Evolutionary conservation across 2,113 vertebrate species (phyloP).

Genomic region (Chaetodon auriga): DNA sequence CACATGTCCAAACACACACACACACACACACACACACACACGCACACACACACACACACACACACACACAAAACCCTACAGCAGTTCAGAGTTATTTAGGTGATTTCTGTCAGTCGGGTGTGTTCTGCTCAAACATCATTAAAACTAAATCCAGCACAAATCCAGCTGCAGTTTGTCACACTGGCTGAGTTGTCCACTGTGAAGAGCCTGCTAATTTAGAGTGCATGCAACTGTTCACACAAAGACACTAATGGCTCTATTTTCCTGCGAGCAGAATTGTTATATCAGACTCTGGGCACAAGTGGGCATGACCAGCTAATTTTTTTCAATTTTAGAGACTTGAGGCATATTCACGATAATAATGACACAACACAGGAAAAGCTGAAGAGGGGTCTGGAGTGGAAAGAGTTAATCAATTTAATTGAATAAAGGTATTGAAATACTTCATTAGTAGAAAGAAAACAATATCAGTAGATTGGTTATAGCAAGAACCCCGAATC

Average conservation of each 20-base stretch:
- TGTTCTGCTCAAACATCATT: conserved; percentile 70
- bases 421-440: too few species aligned
- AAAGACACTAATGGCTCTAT: conserved; percentile 25
- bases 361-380: background rate
- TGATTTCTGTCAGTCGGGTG: conserved; percentile 43
- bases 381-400: background rate
- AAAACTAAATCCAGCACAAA: conserved; percentile 48
- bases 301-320: conserved; percentile 6
- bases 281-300: conserved; percentile 16
- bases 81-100: conserved; percentile 43
- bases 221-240: conserved; percentile 29
- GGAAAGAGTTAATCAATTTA: background rate
- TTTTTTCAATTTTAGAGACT: conserved; percentile 11
- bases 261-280: conserved; percentile 5
- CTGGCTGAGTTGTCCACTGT: conserved; percentile 47
- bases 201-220: conserved; percentile 49
- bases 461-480: conserved; percentile 16
- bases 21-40: conserved; percentile 10
- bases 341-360: background rate
- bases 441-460: conserved; percentile 3
- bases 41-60: conserved; percentile 15
- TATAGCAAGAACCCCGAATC: background rate
- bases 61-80: conserved; percentile 1
- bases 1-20: conserved; percentile 16
- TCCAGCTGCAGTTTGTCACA: conserved; percentile 63